Conservation (phyloP, 1,140 invertebrate genomes). For the Stegodyphus mimosarum region DNA sequence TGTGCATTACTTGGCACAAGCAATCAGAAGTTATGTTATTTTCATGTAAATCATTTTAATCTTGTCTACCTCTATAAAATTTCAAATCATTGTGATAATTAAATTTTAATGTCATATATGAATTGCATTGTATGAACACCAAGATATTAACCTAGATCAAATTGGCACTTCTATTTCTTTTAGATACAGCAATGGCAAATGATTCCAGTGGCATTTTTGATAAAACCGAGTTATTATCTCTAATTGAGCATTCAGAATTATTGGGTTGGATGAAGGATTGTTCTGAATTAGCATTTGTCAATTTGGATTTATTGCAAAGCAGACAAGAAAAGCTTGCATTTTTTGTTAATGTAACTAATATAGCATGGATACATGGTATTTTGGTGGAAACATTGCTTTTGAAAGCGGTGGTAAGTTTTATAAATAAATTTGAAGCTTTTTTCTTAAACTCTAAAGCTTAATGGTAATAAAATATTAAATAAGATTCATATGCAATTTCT, state of each 20-base stretch:
- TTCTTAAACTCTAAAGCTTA: background rate
- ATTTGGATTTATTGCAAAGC: constrained; percentile 33
- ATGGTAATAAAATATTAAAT: background rate
- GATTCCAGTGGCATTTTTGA: constrained; percentile 25
- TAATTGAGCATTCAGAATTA: constrained; percentile 27
- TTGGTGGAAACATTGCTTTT: constrained; percentile 16
- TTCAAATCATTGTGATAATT: background rate
- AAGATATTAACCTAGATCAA: no score
- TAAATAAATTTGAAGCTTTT: background rate
- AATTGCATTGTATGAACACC: no score
- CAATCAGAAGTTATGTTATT: background rate
- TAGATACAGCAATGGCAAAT: constrained; percentile 29
- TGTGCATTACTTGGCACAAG: no score
- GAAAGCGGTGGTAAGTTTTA: background rate
- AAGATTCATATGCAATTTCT: background rate
- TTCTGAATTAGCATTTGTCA: constrained; percentile 45
- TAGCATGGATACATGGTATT: constrained; percentile 49
- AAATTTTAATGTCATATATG: background rate
- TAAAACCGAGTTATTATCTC: constrained; percentile 9
- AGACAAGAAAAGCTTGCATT: constrained; percentile 54
- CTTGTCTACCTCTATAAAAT: background rate
- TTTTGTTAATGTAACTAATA: constrained; percentile 54
- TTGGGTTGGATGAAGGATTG: constrained; percentile 43
- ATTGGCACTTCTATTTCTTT: background rate
- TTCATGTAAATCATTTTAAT: background rate